These are phyloP conservation scores for Bombyx huttoni DNA, from an alignment of 2,888 invertebrate species.

Conservation along the genomic window DNA sequence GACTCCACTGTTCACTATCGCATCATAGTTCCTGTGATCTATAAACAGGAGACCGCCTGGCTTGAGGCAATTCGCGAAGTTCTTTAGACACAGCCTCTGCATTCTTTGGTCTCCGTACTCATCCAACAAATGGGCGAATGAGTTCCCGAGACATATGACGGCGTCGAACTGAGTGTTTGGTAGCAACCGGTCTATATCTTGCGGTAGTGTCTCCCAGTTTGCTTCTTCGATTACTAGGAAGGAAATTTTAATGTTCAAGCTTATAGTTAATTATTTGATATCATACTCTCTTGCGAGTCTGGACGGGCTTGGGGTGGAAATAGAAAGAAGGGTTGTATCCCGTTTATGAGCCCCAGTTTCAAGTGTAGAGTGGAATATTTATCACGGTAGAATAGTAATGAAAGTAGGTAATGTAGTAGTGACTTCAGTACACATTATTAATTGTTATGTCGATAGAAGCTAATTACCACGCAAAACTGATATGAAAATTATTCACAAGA, in stretches of 20 bases:
- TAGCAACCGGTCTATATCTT: slow-evolving; percentile 76
- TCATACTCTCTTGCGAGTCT: neutral
- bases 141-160: slow-evolving; percentile 91
- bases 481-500: too few species aligned
- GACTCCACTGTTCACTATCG: slow-evolving; percentile 77
- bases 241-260: neutral
- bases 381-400: too few species aligned
- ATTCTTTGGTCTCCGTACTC: slow-evolving; percentile 83
- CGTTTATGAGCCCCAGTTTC: too few species aligned
- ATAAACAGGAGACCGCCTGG: slow-evolving; percentile 83
- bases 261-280: neutral
- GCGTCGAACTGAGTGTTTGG: slow-evolving; percentile 84
- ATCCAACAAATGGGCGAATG: slow-evolving; percentile 91
- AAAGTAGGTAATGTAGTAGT: too few species aligned
- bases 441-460: too few species aligned
- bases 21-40: slow-evolving; percentile 85
- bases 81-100: slow-evolving; percentile 4
- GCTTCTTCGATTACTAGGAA: slow-evolving; percentile 90
- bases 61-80: slow-evolving; percentile 78
- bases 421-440: too few species aligned
- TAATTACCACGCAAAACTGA: too few species aligned
- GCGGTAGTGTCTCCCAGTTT: slow-evolving; percentile 87
- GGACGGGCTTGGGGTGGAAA: too few species aligned
- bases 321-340: too few species aligned
- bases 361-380: too few species aligned